Conservation (phyloP, 2,888 invertebrate species). For the Meloe dianella region DNA sequence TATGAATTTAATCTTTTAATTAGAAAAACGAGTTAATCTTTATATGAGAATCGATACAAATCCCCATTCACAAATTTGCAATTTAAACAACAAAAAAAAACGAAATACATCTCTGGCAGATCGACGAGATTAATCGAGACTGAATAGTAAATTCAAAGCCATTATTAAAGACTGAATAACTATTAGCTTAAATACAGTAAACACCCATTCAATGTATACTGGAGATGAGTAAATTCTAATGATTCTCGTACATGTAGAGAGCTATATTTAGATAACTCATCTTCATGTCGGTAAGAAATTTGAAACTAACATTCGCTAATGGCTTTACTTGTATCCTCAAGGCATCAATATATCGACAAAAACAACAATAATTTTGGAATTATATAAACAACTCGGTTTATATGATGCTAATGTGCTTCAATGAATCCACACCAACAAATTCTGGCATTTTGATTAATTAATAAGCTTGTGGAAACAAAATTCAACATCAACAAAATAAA, state of each 20-base stretch:
- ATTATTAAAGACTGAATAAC: not conserved
- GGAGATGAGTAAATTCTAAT: not conserved
- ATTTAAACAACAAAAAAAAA: not conserved
- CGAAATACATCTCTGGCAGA: not conserved
- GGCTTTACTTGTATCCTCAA: not conserved
- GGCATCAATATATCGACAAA: not conserved
- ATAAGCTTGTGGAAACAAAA: too few species aligned
- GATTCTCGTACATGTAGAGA: not conserved
- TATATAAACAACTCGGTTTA: not conserved
- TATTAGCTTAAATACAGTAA: not conserved
- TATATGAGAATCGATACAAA: too few species aligned
- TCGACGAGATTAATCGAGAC: not conserved
- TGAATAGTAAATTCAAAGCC: not conserved
- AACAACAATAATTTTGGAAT: not conserved
- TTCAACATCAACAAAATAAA: too few species aligned
- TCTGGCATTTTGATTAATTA: conserved; percentile 3
- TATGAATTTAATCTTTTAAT: too few species aligned
- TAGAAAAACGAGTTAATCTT: too few species aligned
- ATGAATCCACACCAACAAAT: not conserved
- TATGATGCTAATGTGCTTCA: not conserved
- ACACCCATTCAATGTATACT: not conserved
- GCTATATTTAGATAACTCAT: too few species aligned
- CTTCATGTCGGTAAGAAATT: not conserved
- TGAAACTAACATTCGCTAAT: not conserved
- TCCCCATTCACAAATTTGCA: too few species aligned